phyloP scores from a whole-genome alignment of 2,113 vertebrate species.

The Protobothrops mucrosquamatus region DNA sequence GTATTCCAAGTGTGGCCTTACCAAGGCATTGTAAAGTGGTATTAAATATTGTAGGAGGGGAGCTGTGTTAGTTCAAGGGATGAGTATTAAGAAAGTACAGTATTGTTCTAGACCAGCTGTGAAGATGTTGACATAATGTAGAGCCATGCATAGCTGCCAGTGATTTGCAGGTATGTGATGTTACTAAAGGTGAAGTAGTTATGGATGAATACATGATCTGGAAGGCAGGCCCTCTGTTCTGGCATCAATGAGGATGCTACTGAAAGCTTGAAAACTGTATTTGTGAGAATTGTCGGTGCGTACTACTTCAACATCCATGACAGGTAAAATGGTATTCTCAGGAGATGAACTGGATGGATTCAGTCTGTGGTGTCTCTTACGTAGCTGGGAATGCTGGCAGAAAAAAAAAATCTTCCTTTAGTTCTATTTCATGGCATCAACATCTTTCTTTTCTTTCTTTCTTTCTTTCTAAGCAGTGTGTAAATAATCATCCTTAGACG shows the following conservation, averaged over 20 bases:
- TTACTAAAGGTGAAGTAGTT: background rate
- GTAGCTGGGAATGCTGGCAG: background rate
- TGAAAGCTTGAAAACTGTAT: background rate
- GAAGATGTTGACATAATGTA: background rate
- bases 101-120: background rate
- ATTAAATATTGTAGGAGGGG: background rate
- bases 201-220: background rate
- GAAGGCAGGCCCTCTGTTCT: background rate
- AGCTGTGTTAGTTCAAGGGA: background rate
- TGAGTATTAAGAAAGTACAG: background rate
- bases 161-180: background rate
- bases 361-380: background rate
- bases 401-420: background rate
- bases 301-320: background rate
- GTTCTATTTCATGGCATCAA: background rate
- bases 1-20: too few relatives aligned
- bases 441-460: background rate
- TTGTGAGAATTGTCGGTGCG: background rate
- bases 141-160: background rate
- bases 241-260: background rate
- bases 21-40: too few relatives aligned
- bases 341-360: background rate
- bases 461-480: background rate
- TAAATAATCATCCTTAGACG: background rate
- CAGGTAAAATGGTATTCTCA: background rate